Evolutionary conservation across 2,888 invertebrate genomes (phyloP), one percentile per base, ranked within the genome.

Genomic region (Drosophila kanekoi): DNA sequence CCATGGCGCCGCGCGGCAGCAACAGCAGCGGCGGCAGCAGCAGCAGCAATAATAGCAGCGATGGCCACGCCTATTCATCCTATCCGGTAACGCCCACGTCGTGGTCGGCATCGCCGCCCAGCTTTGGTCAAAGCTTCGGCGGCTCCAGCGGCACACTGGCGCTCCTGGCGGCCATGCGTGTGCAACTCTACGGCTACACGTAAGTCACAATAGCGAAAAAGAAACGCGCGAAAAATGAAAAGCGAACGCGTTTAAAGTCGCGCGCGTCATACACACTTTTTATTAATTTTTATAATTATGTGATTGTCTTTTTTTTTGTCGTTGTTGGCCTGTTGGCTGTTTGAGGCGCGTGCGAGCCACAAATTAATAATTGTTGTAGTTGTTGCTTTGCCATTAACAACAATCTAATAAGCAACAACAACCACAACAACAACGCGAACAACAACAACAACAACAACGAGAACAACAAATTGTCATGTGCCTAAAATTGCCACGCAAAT

Each of bases 81-180:
- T 71, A 82, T 47, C 85, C 90, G 10, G 89, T 76, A 23, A 91
- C 91, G 72, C 91, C 90, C 64, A 77, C 77, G 23, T 89, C 89
- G 23, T 84, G 83, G 77, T 81, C 89, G 4, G 67, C 74, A 11
- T 72, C 81, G 3, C 82, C 89, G 59, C 90, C 89, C 32, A 76
- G 49, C 41, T 89, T 90, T 49, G 47, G 38, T 16, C 28, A 41
- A 16, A 13, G 52, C 18, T 64, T 78, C 18, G 64, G 74, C 40
- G 70, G 56, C 6, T 71, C 83, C 10, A 72, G 23, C 23, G 85
- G 59, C 61, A 84, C 87, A 35, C 66, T 75, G 44, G 61, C 67
- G 44, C 64, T 62, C 38, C 63, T 69, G 32, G 75, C 86, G 68
- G 60, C 48, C 43, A 73, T 72, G 77, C 86, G 86, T 4, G 57